Base-by-base conservation (phyloP, 1,140 invertebrate species). In the Hermetia illucens region DNA sequence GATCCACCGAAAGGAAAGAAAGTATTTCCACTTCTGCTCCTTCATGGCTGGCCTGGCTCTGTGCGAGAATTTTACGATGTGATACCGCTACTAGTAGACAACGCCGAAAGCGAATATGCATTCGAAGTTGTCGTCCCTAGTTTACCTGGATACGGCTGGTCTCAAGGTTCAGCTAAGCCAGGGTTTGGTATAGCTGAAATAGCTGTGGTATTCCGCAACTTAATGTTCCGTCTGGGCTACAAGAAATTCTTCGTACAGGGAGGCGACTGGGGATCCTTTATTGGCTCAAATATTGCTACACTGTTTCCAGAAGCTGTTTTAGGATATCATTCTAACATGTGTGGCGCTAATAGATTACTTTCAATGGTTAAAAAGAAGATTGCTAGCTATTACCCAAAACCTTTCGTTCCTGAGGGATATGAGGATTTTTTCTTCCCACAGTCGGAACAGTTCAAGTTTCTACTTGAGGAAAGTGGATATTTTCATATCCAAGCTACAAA, bases 31-130 rank as follows among this genome's bases (percentile, higher is more conserved):
- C 30, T 90, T 16, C 49, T 93, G 1, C 17, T 94, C 2, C 47
- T 87, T 4, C 88, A 94, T 51, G 89, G 90, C 12, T 95, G 89
- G 90, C 90, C 90, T 3, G 87, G 90, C 19, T 85, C 82, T 1
- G 67, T 92, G 3, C 66, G 80, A 8, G 87, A 93, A 58, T 92
- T 91, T 54, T 81, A 83, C 44, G 79, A 86, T 48, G 65, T 88
- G 1, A 77, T 84, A 34, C 81, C 81, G 0, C 60, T 88, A 2
- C 80, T 71, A 0, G 69, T 65, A 2, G 63, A 72, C 4, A 58
- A 63, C 33, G 55, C 64, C 20, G 66, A 66, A 6, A 61, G 66
- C 29, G 64, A 78, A 44, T 75, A 82, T 47, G 79, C 77, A 2
- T 80, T 89, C 46, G 83, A 90, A 60, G 63, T 90, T 1, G 70